phyloP scores from a whole-genome alignment of 1,140 invertebrate species.

The Epicauta chinensis region DNA sequence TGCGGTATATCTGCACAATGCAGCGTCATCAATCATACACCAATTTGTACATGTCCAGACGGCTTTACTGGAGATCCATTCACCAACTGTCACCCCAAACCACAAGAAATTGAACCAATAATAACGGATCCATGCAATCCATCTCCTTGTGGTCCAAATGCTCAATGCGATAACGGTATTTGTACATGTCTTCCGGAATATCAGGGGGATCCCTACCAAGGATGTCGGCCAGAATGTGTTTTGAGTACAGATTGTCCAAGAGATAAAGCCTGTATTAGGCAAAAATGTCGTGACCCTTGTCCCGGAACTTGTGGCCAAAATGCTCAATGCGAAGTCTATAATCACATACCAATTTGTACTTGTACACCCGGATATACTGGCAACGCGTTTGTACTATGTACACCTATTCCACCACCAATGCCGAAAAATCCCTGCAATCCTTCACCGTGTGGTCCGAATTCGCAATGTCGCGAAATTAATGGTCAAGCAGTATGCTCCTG shows the following conservation, averaged over 20 bases:
- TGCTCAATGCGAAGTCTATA: constrained; percentile 57
- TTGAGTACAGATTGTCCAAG: constrained; percentile 62
- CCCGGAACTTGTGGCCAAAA: constrained; percentile 60
- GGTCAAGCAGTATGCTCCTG: constrained; percentile 62
- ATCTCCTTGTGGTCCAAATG: constrained; percentile 44
- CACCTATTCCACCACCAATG: constrained; percentile 30
- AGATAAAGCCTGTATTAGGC: constrained; percentile 54
- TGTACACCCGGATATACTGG: constrained; percentile 56
- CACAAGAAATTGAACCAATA: constrained; percentile 29
- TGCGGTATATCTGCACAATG: constrained; percentile 59
- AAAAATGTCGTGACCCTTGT: constrained; percentile 62
- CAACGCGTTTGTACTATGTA: constrained; percentile 60
- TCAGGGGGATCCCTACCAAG: constrained; percentile 54
- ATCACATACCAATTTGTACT: constrained; percentile 62
- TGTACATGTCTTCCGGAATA: constrained; percentile 56
- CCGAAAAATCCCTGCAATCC: constrained; percentile 54
- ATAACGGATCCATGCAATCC: constrained; percentile 11
- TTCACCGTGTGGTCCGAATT: constrained; percentile 60
- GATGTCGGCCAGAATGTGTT: constrained; percentile 61
- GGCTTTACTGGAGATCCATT: constrained; percentile 61
- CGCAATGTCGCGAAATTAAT: constrained; percentile 56
- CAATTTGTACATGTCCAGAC: constrained; percentile 50
- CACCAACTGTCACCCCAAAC: constrained; percentile 46
- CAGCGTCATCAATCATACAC: constrained; percentile 53
- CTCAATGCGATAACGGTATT: constrained; percentile 52